A percentile compares a stretch with the other conserved stretches of the same genome.
phyloP scores from a whole-genome alignment of 2,888 invertebrate species.

The Loripinus fragilis region DNA sequence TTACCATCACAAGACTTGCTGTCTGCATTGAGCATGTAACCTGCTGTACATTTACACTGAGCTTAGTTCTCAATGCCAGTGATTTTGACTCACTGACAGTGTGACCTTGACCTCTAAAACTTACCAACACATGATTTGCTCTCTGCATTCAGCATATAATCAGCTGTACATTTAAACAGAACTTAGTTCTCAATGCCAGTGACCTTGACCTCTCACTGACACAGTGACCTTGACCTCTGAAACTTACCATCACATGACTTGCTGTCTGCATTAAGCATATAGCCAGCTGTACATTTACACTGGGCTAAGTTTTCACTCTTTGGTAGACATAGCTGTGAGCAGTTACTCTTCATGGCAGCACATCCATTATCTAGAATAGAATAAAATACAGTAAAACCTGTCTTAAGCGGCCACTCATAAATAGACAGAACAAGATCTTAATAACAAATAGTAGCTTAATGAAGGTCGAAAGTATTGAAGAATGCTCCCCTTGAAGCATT shows the following conservation, averaged over 20 bases:
- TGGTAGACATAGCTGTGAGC: slow-evolving; percentile 91
- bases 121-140: slow-evolving; percentile 49
- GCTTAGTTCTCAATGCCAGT: no score
- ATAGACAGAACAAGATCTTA: no score
- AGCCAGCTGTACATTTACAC: slow-evolving; percentile 92
- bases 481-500: no score
- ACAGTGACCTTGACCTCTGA: background rate
- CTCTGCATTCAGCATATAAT: slow-evolving; percentile 86
- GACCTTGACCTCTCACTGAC: no score
- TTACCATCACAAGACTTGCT: no score
- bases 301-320: slow-evolving; percentile 85
- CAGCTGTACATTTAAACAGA: slow-evolving; percentile 91
- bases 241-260: slow-evolving; percentile 53
- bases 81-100: no score
- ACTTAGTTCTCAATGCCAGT: slow-evolving; percentile 84
- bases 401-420: no score
- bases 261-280: slow-evolving; percentile 84
- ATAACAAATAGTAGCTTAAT: no score
- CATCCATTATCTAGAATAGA: slow-evolving; percentile 61
- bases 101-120: slow-evolving; percentile 16
- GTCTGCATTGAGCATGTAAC: slow-evolving; percentile 85
- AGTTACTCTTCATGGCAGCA: slow-evolving; percentile 80
- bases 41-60: no score
- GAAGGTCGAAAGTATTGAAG: no score
- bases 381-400: no score